Conservation (phyloP, 2,113 vertebrate genomes). For the Plecturocebus donacophilus region DNA sequence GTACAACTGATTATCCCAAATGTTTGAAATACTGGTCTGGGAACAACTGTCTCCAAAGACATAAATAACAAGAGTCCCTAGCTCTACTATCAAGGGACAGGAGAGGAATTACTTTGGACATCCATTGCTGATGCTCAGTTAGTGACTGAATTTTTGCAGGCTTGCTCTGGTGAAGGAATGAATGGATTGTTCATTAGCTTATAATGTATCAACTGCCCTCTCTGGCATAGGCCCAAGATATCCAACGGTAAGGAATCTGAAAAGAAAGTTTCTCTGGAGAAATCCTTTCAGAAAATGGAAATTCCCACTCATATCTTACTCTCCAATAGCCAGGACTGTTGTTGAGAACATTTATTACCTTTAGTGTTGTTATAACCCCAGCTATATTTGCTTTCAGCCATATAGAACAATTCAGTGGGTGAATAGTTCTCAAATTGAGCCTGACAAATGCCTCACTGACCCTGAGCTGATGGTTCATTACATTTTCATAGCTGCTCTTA, state of each 20-base stretch:
- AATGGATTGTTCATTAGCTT: constrained; percentile 53
- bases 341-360: background rate
- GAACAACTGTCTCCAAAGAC: constrained; percentile 53
- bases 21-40: constrained; percentile 69
- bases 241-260: background rate
- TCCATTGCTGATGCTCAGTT: background rate
- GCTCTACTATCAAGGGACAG: background rate
- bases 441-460: background rate
- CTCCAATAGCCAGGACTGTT: background rate
- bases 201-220: background rate
- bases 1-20: constrained; percentile 44
- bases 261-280: constrained; percentile 6
- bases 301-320: background rate
- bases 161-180: constrained; percentile 46
- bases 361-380: background rate
- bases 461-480: background rate
- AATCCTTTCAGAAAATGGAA: background rate
- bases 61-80: constrained; percentile 1
- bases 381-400: background rate
- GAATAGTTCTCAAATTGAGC: background rate
- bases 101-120: background rate
- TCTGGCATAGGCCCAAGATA: constrained; percentile 47
- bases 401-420: background rate
- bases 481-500: background rate
- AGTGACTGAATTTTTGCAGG: background rate